Percentiles rank a stretch among this genome's conserved stretches.
phyloP scores from a whole-genome alignment of 2,888 invertebrate genomes.

The Heterodera filipjevi region DNA sequence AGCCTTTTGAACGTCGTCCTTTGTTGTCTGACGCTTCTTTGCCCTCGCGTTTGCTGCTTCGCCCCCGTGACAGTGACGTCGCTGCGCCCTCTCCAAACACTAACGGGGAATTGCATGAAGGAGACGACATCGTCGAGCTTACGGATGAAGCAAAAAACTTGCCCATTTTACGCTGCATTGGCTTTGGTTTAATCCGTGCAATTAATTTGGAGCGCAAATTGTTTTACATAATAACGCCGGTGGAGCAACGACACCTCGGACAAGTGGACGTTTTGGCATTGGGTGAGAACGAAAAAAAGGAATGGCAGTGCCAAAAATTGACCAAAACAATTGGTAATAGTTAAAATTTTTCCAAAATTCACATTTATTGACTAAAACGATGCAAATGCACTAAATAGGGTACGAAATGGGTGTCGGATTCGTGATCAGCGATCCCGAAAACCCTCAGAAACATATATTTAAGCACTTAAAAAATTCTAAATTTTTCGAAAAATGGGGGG shows the following conservation, averaged over 20 bases:
- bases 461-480: no score
- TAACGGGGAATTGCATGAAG: background rate
- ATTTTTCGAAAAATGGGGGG: no score
- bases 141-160: background rate
- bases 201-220: conserved; percentile 33
- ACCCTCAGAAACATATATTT: no score
- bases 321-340: no score
- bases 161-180: conserved; percentile 37
- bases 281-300: conserved; percentile 13
- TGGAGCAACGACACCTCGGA: conserved; percentile 31
- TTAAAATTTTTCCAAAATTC: no score
- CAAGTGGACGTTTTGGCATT: conserved; percentile 38
- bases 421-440: no score
- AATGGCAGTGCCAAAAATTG: no score
- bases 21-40: conserved; percentile 10
- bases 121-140: background rate
- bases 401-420: no score
- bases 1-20: conserved; percentile 11
- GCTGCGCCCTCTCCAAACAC: background rate
- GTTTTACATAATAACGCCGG: conserved; percentile 45
- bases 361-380: no score
- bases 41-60: conserved; percentile 20
- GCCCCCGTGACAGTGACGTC: background rate
- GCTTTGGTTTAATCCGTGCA: conserved; percentile 43
- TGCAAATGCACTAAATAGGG: no score